These are phyloP conservation scores for Brachypteracias leptosomus DNA, from an alignment of 2,113 vertebrate genomes.

Conservation along the genomic window DNA sequence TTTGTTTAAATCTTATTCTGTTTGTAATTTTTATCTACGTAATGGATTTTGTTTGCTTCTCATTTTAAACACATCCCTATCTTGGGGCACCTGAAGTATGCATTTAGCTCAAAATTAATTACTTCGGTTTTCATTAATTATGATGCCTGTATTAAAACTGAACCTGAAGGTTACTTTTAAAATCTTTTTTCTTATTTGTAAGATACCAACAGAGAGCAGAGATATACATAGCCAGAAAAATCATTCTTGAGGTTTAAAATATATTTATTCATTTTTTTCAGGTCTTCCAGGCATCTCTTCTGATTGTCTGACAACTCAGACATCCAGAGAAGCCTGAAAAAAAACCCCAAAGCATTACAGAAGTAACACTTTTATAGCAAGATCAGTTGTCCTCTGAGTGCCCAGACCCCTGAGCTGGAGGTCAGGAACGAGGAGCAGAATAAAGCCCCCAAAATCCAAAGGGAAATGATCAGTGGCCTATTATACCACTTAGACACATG, in stretches of 20 bases:
- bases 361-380: neutral
- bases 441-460: neutral
- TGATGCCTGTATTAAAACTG: neutral
- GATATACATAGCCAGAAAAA: neutral
- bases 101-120: constrained; percentile 25
- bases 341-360: neutral
- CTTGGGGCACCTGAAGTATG: neutral
- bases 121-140: constrained; percentile 35
- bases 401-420: no score
- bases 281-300: neutral
- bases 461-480: no score
- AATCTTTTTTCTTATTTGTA: neutral
- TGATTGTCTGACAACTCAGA: neutral
- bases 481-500: no score
- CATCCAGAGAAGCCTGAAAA: neutral
- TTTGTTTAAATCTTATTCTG: neutral
- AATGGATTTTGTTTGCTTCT: constrained; percentile 23
- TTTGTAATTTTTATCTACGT: neutral
- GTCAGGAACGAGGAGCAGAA: neutral
- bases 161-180: constrained; percentile 2
- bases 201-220: neutral
- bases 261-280: neutral
- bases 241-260: neutral
- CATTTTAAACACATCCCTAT: neutral
- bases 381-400: no score